Percentiles rank a stretch among this genome's conserved stretches.
Evolutionary conservation across 1,140 invertebrate genomes (phyloP).

Genomic region (Trachymyrmex septentrionalis): DNA sequence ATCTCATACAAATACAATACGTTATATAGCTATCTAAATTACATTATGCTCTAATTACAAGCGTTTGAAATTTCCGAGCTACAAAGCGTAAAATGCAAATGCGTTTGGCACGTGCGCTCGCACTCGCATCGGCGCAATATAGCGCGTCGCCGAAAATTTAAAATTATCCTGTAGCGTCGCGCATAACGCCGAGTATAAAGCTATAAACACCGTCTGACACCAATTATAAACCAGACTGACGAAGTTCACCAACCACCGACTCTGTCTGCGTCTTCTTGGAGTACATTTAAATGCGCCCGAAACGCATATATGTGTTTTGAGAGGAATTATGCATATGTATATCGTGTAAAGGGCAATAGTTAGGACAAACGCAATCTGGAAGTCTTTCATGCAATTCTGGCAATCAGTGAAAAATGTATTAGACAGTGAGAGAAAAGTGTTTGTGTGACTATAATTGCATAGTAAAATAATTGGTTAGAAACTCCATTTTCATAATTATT

Average conservation of each 20-base stretch:
- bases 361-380: background rate
- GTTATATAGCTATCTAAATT: background rate
- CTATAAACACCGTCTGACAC: conserved; percentile 49
- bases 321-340: background rate
- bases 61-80: background rate
- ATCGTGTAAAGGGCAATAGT: background rate
- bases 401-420: background rate
- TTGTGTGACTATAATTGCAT: no score
- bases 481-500: no score
- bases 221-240: conserved; percentile 64
- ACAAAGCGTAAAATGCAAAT: conserved; percentile 30
- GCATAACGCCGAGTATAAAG: conserved; percentile 33
- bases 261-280: conserved; percentile 18
- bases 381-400: background rate
- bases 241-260: conserved; percentile 61
- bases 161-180: conserved; percentile 49
- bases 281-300: background rate
- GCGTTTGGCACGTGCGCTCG: conserved; percentile 24
- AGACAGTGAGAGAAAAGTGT: no score
- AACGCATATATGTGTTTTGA: background rate
- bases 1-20: conserved; percentile 2
- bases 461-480: no score
- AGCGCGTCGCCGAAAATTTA: conserved; percentile 39
- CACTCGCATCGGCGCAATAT: background rate
- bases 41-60: conserved; percentile 18